Evolutionary conservation across 1,140 invertebrate genomes (phyloP).

Genomic region (Archegozetes longisetosus): DNA sequence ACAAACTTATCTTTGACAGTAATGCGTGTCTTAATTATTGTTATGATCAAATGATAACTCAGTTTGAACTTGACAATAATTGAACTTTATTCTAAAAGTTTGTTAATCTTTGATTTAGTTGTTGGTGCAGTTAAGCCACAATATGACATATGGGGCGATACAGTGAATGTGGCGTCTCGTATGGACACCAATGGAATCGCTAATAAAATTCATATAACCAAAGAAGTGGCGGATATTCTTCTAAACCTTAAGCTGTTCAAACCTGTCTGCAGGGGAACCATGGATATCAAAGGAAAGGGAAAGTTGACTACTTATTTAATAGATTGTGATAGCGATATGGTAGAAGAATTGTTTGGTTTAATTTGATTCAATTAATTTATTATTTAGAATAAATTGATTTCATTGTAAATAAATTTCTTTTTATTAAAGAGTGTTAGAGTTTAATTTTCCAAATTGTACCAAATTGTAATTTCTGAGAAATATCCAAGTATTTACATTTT

Average conservation of each 20-base stretch:
- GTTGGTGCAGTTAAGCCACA: slow-evolving; percentile 59
- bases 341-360: neutral
- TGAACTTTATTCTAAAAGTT: neutral
- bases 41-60: too few relatives aligned
- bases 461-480: too few relatives aligned
- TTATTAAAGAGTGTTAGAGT: too few relatives aligned
- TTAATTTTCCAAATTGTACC: too few relatives aligned
- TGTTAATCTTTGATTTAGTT: slow-evolving; percentile 3
- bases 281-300: slow-evolving; percentile 83
- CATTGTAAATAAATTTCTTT: too few relatives aligned
- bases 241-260: slow-evolving; percentile 36
- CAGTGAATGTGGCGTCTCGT: slow-evolving; percentile 81
- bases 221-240: slow-evolving; percentile 50
- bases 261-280: slow-evolving; percentile 62
- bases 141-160: slow-evolving; percentile 83
- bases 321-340: slow-evolving; percentile 2
- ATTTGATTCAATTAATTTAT: neutral
- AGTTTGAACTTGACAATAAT: neutral
- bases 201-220: slow-evolving; percentile 61
- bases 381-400: neutral
- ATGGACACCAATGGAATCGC: slow-evolving; percentile 68
- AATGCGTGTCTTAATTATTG: too few relatives aligned
- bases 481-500: too few relatives aligned
- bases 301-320: slow-evolving; percentile 20
- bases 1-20: too few relatives aligned